Base-by-base conservation (phyloP, 2,113 vertebrate genomes). In the Colius striatus region DNA sequence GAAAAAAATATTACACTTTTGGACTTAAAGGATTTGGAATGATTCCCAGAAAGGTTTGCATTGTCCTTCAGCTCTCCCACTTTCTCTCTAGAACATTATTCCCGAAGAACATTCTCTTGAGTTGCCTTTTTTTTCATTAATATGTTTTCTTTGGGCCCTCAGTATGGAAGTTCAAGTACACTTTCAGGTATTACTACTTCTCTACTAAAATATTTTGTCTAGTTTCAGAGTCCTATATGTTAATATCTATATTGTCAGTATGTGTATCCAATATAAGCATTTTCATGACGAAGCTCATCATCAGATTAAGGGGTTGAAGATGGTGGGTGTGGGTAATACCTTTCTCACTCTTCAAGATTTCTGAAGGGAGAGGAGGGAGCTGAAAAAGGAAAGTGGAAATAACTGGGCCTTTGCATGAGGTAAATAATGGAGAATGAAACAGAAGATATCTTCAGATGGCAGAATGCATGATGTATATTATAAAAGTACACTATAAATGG, bases 261-360 rank as follows among this genome's bases (percentile, higher is more conserved):
- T 0, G 0, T 7, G 17, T 25, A 77, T 17, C 7, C 13, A 32
- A 58, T 8, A 32, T 1, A 38, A 73, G 13, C 32, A 67, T 11
- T 63, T 83, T 68, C 34, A 60, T 29, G 55, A 60, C 70, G 55
- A 80, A 93, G 60, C 23, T 73, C 22, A 34, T 10, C 23, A 61
- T 61, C 36, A 66, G 30, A 47, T 53, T 6, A 48, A 12, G 16
- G 3, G 1, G 8, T 45, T 30, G 15, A 58, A 67, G 20, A 34
- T 0, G 17, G 21, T 0, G 1, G 43, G 7, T 43, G 32, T 10
- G 6, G 36, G 23, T 17, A 88, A 90, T 13, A 38, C 26, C 50
- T 43, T 51, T 62, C 20, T 23, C 29, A 57, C 62, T 62, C 43
- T 47, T 53, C 9, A 1, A 15, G 63, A 62, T 54, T 79, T 92